Base-by-base conservation (phyloP, 2,888 invertebrate species). In the Hemithea aestivaria region DNA sequence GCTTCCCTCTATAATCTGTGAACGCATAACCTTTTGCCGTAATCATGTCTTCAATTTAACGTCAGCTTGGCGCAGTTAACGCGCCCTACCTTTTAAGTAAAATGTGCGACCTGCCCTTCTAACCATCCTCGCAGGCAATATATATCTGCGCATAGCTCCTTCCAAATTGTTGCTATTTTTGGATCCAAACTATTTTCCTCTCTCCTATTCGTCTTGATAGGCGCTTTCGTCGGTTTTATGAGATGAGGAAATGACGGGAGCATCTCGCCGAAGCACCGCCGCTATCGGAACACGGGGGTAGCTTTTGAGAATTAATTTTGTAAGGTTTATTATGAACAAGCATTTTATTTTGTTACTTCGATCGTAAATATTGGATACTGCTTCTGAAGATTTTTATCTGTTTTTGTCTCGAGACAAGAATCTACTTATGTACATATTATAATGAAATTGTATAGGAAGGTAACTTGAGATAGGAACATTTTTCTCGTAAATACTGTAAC, bases 91-190 rank as follows among this genome's bases (percentile, higher is more conserved):
- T 32, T 16, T 16, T 28, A 29, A 27, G 29, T 4, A 12, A 35
- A 34, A 36, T 35, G 33, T 53, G 54, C 49, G 53, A 56, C 53
- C 52, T 55, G 56, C 60, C 65, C 62, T 58, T 60, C 51, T 47
- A 41, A 5, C 47, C 50, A 51, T 58, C 40, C 52, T 51, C 51
- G 24, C 41, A 46, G 36, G 31, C 40, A 43, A 41, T 56, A 45
- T 56, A 51, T 44, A 47, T 50, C 34, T 35, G 42, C 47, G 46
- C 43, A 45, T 42, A 44, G 43, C 40, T 41, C 35, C 48, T 40
- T 25, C 46, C 48, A 50, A 53, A 50, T 50, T 50, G 50, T 34
- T 38, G 45, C 51, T 54, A 54, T 54, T 54, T 54, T 50, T 54
- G 16, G 54, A 47, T 47, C 44, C 45, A 44, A 46, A 52, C 48